Evolutionary conservation across 2,888 invertebrate genomes (phyloP), one percentile per base, ranked within the genome.

Genomic region (Lasiommata megera): DNA sequence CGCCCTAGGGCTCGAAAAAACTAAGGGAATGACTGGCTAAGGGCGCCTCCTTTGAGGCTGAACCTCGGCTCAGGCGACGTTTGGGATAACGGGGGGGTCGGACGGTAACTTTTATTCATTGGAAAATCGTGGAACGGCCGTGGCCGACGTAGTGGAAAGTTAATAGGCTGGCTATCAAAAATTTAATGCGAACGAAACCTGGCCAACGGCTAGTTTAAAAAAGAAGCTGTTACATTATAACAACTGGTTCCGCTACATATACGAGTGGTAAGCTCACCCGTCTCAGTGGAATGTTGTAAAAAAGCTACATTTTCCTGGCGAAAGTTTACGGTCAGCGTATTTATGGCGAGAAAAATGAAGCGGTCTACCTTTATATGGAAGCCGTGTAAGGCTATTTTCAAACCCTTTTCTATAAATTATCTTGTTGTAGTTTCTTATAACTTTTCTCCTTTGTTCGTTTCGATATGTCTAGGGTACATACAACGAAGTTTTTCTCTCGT

Each of bases 381-480:
- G 23, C 16, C 43, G 40, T 28, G 14, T 16, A 40, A 36, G 38
- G 40, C 36, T 55, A 61, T 61, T 62, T 64, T 62, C 62, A 58
- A 57, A 48, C 56, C 46, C 46, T 58, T 60, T 53, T 36, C 57
- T 51, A 17, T 17, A 2, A 14, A 14, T 14, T 23, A 14, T 9
- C 8, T 31, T 14, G 23, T 28, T 43, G 7, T 43, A 28, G 2
- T 12, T 40, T 28, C 1, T 29, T 44, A 5, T 14, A 43, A 3
- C 3, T 12, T 31, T 31, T 16, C 14, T 29, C 29, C 9, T 44
- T 44, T 16, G 12, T 14, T 34, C 34, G 34, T 6, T 9, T 28
- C 28, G 43, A 43, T 28, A 12, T 28, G 18, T n/a, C n/a, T n/a
- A 12, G n/a, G 23, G 6, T 23, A 23, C 23, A 23, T 23, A 5